Evolutionary conservation across 2,113 vertebrate species (phyloP), one percentile per base, ranked within the genome.

Genomic region (Perca flavescens): DNA sequence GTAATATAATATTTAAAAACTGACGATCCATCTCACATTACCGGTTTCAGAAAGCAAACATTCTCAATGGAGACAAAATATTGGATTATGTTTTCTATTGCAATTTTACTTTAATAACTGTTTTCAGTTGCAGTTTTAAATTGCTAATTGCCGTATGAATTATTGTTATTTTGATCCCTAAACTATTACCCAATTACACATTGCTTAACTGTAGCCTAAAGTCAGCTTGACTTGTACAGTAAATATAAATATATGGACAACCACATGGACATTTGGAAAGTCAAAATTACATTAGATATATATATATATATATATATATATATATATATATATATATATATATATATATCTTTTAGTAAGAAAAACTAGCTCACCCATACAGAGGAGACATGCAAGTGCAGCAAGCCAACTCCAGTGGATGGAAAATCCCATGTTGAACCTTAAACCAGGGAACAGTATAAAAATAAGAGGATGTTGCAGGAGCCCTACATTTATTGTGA

Each of bases 381-480:
- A 85, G 61, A 91, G 62, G 70, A 90, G 60, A 74, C 72, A 89
- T 36, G 28, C 67, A 66, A 94, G 34, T 0, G 14, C 80, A 74
- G 68, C 60, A 31, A 84, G 22, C 64, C 75, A 58, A 64, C 68
- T 69, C 74, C 86, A 74, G 71, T 15, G 6, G n/a, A 79, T 19
- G 34, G 78, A 86, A 66, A 84, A 54, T 60, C 12, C 62, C 93
- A 94, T 94, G 71, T 21, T 92, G 84, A 77, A 46, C 5, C 5
- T 68, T 14, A 68, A 66, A 49, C 7, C 60, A 61, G n/a, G 15
- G 40, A 52, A 54, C 12, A 67, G 25, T 4, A 4, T 28, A 17
- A 69, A 74, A 88, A 68, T 80, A 36, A 85, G 49, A 58, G 1
- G n/a, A 40, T 25, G 64, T 54, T 3, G 1, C 7, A 50, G 36